Evolutionary conservation across 2,113 vertebrate species (phyloP).

Genomic region (Steatornis caripensis): DNA sequence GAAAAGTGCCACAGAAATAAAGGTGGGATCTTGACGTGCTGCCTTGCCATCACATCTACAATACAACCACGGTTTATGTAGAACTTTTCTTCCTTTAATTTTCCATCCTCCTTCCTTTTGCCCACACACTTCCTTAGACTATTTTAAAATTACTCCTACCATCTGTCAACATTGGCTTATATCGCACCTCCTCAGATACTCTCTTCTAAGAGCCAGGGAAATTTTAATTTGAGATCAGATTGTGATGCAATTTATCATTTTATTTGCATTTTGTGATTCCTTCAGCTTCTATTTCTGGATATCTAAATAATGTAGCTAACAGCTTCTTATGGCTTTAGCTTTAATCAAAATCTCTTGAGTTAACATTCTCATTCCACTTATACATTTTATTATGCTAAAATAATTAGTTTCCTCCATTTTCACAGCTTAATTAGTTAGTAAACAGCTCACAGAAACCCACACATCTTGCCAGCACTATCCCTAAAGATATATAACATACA

Average conservation of each 20-base stretch:
- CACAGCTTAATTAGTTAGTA: not conserved
- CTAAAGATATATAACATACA: not conserved
- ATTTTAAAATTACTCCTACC: slow-evolving; percentile 13
- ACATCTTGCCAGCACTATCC: not conserved
- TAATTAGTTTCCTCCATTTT: not conserved
- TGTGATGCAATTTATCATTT: not conserved
- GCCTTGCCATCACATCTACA: not conserved
- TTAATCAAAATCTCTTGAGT: not conserved
- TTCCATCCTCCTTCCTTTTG: slow-evolving; percentile 1
- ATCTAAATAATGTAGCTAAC: not conserved
- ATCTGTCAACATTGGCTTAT: not conserved
- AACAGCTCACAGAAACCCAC: not conserved
- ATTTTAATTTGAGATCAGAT: not conserved
- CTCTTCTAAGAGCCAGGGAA: not conserved
- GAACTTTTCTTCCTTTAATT: not conserved
- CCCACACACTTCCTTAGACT: not conserved
- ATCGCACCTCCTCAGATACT: not conserved
- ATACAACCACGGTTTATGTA: not conserved
- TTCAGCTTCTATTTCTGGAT: not conserved
- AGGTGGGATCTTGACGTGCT: not conserved
- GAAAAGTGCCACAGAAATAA: not conserved
- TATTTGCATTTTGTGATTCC: not conserved
- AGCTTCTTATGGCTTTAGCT: not conserved
- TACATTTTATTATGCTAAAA: not conserved
- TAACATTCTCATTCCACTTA: not conserved